Conservation (phyloP, 92 coral and sea anemone genomes). For the Montipora capitata region DNA sequence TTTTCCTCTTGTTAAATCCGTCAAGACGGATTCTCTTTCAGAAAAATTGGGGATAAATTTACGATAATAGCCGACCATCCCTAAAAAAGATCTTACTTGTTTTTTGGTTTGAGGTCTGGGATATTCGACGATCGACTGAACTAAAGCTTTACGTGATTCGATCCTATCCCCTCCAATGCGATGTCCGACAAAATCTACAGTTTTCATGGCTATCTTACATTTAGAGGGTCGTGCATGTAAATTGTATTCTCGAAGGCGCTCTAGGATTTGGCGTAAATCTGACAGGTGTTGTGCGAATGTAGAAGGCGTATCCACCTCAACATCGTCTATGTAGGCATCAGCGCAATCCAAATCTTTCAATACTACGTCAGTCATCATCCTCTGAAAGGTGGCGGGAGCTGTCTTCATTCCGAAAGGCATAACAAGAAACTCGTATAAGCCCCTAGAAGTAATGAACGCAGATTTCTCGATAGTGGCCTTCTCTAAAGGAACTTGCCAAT, state of each 20-base stretch:
- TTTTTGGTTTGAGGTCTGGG: not conserved
- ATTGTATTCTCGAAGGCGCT: no score
- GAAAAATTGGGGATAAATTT: conserved; percentile 48
- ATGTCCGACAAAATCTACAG: no score
- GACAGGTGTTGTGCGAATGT: no score
- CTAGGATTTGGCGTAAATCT: no score
- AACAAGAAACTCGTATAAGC: conserved; percentile 43
- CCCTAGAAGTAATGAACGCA: conserved; percentile 52
- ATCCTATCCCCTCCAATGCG: no score
- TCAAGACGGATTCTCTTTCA: not conserved
- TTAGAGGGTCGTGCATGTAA: no score
- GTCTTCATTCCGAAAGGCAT: no score
- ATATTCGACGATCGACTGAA: no score
- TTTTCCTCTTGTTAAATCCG: not conserved
- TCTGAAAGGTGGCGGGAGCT: conserved; percentile 39
- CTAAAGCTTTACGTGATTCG: no score
- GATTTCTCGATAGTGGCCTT: conserved; percentile 25
- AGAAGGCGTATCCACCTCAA: conserved; percentile 20
- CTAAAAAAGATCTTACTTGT: conserved; percentile 59
- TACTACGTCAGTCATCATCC: conserved; percentile 67
- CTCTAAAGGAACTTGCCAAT: conserved; percentile 33
- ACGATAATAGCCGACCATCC: conserved; percentile 54
- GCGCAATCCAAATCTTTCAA: conserved; percentile 59
- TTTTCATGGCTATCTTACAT: no score
- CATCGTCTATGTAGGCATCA: conserved; percentile 75